Conservation (phyloP, 1,140 invertebrate genomes). For the Bombus balteatus region DNA sequence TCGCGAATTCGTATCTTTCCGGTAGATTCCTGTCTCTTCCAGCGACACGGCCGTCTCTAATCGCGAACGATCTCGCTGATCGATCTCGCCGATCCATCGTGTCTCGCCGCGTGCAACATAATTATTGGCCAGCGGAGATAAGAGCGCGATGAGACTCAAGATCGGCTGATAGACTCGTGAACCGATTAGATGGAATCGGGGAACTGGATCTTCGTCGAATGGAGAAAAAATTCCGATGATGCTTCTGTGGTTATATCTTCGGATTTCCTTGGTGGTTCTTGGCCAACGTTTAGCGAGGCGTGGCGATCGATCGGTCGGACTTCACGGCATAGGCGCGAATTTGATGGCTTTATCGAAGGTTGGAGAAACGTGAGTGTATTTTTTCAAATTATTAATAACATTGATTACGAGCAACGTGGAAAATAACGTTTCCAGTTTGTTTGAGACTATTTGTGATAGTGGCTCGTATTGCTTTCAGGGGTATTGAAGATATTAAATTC, state of each 20-base stretch:
- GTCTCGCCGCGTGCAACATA: slow-evolving; percentile 39
- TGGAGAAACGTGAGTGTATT: neutral
- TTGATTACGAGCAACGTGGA: too few species aligned
- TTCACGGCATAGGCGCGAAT: neutral
- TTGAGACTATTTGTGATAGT: too few species aligned
- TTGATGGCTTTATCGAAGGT: neutral
- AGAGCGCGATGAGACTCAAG: slow-evolving; percentile 23
- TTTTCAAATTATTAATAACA: neutral
- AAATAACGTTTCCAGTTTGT: too few species aligned
- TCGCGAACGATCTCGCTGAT: slow-evolving; percentile 30
- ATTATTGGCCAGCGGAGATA: slow-evolving; percentile 31
- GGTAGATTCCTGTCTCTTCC: neutral
- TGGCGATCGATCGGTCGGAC: neutral
- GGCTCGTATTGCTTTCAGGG: too few species aligned
- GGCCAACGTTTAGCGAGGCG: neutral
- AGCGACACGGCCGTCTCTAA: slow-evolving; percentile 27
- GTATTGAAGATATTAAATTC: too few species aligned
- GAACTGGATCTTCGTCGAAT: neutral
- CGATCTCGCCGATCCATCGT: slow-evolving; percentile 30
- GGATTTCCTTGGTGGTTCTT: neutral
- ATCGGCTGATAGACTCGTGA: slow-evolving; percentile 2
- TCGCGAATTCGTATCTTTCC: slow-evolving; percentile 21
- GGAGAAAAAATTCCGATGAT: neutral
- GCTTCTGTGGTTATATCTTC: neutral
- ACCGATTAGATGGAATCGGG: slow-evolving; percentile 20